Conservation (phyloP, 2,113 vertebrate species). For the Copsychus sechellarum region DNA sequence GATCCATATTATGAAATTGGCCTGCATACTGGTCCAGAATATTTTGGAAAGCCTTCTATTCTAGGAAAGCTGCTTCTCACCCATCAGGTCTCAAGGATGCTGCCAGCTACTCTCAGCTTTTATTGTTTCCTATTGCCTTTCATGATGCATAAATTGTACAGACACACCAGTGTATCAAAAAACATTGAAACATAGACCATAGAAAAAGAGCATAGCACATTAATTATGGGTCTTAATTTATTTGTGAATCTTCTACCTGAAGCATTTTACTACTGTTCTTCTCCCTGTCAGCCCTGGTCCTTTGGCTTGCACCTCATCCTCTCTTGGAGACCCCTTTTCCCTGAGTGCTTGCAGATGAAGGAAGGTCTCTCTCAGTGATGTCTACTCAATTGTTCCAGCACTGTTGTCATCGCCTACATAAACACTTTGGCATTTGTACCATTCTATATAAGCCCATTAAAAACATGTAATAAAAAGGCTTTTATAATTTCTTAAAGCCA, state of each 20-base stretch:
- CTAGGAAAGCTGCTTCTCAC: not conserved
- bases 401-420: not conserved
- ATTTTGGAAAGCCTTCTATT: not conserved
- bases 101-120: not conserved
- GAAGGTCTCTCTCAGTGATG: not conserved
- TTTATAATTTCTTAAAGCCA: slow-evolving; percentile 2
- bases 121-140: not conserved
- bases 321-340: not conserved
- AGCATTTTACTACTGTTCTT: not conserved
- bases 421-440: not conserved
- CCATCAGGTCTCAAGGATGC: not conserved
- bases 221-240: not conserved
- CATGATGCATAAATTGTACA: not conserved
- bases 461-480: slow-evolving; percentile 9
- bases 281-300: not conserved
- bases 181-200: not conserved
- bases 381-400: not conserved
- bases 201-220: not conserved
- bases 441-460: slow-evolving; percentile 23
- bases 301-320: not conserved
- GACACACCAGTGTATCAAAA: not conserved
- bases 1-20: not conserved
- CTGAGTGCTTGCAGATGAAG: not conserved
- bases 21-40: not conserved
- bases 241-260: not conserved